Conservation (phyloP, 2,113 vertebrate genomes). For the Meles meles region DNA sequence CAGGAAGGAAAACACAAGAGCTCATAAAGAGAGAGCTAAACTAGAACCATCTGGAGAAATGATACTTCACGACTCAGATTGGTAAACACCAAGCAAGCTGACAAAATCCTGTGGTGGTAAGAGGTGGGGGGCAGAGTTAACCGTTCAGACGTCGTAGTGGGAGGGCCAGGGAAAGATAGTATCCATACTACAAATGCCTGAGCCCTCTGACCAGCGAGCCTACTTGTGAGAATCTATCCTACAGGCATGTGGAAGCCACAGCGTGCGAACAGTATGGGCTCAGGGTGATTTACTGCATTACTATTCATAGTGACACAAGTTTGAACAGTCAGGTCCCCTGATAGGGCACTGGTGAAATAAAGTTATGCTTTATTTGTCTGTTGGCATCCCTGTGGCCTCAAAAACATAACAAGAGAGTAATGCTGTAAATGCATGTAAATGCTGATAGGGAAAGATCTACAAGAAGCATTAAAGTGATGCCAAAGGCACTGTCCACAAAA, state of each 20-base stretch:
- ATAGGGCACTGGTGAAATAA: neutral
- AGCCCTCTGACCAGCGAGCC: neutral
- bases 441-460: neutral
- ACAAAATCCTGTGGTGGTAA: neutral
- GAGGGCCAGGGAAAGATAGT: neutral
- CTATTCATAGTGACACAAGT: neutral
- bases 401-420: neutral
- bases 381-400: neutral
- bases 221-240: neutral
- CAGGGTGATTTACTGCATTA: neutral
- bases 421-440: too few species aligned
- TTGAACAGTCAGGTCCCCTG: neutral
- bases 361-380: neutral
- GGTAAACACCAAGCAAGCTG: neutral
- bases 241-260: neutral
- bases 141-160: fast-evolving
- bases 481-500: neutral
- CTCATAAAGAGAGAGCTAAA: neutral
- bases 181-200: neutral
- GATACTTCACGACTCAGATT: neutral
- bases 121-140: fast-evolving
- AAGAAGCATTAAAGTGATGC: neutral
- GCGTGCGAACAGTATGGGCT: fast-evolving
- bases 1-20: neutral
- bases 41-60: neutral